Evolutionary conservation across 1,140 invertebrate genomes (phyloP).

Genomic region (Phymastichus coffea): DNA sequence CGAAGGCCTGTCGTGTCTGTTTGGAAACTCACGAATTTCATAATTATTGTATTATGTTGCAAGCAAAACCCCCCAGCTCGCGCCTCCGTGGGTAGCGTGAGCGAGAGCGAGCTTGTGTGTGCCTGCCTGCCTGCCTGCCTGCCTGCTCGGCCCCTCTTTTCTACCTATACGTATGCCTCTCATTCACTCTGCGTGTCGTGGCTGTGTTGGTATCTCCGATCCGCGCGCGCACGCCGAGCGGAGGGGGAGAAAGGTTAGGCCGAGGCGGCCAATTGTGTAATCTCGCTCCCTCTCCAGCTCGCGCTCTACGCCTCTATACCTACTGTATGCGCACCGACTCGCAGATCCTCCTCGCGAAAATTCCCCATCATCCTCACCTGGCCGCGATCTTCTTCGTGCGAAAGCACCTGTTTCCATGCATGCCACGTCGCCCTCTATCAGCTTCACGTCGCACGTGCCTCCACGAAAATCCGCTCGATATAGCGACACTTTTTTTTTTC

Average conservation of each 20-base stretch:
- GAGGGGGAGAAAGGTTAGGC: conserved; percentile 53
- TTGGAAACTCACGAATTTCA: conserved; percentile 58
- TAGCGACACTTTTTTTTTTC: too few relatives aligned
- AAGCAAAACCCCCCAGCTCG: conserved; percentile 32
- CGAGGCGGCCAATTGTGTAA: conserved; percentile 52
- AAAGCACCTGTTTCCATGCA: too few relatives aligned
- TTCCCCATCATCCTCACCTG: neutral
- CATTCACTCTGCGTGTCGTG: conserved; percentile 9
- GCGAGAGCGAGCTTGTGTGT: neutral
- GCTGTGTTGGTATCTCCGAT: neutral
- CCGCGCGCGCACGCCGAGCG: conserved; percentile 14
- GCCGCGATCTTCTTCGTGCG: conserved; percentile 8
- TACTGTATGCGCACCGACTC: neutral
- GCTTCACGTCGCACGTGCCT: too few relatives aligned
- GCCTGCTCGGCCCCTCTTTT: conserved; percentile 22
- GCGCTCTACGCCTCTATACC: conserved; percentile 9
- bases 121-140: conserved; percentile 17
- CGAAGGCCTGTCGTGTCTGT: conserved; percentile 36
- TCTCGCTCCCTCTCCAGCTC: conserved; percentile 24
- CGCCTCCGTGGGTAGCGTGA: conserved; percentile 10
- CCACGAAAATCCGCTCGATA: too few relatives aligned
- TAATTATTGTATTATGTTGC: conserved; percentile 57
- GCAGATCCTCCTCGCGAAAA: neutral
- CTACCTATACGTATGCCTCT: conserved; percentile 4
- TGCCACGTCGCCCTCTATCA: too few relatives aligned